Base-by-base conservation (phyloP, 2,888 invertebrate species). In the Polietes domitor region DNA sequence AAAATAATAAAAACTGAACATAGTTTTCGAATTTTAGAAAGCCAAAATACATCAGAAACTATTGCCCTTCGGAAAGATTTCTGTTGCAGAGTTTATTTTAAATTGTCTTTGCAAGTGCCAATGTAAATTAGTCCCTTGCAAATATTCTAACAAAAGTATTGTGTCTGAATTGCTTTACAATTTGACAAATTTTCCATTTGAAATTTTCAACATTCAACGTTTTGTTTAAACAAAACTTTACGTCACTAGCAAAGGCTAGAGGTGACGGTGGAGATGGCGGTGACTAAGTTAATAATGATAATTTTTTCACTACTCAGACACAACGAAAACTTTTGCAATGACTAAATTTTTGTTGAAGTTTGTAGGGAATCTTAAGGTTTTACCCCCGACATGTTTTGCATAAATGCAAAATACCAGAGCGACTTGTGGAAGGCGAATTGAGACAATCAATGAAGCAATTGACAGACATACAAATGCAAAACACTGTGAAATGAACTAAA, bases 261-360 rank as follows among this genome's bases (percentile, higher is more conserved):
- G 32, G 75, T 78, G 71, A n/a, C n/a, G 37, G 12, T 37, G 37
- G 10, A 9, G 37, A 73, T 72, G 72, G 73, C n/a, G 37, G 12
- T 7, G 37, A 79, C 71, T 37, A 76, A 71, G 26, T 83, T 78
- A 82, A 47, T 47, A 1, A 47, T 47, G n/a, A 47, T 47, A 41
- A 41, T 41, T 41, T 41, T 41, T 41, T 10, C 12, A 41, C 12
- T 7, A 12, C 10, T 10, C 47, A 47, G 47, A 47, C 47, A n/a
- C 47, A 15, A 47, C n/a, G 1, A 47, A 37, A 37, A 37, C 37
- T 3, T 37, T 2, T 3, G 37, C 37, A 37, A 7, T 1, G 12
- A 3, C 47, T 47, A n/a, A n/a, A n/a, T n/a, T n/a, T n/a, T 47
- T 47, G 47, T 47, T 41, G 41, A 10, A 41, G 41, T 47, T 47